phyloP scores from a whole-genome alignment of 2,888 invertebrate species.

The Leptopterna dolabrata region DNA sequence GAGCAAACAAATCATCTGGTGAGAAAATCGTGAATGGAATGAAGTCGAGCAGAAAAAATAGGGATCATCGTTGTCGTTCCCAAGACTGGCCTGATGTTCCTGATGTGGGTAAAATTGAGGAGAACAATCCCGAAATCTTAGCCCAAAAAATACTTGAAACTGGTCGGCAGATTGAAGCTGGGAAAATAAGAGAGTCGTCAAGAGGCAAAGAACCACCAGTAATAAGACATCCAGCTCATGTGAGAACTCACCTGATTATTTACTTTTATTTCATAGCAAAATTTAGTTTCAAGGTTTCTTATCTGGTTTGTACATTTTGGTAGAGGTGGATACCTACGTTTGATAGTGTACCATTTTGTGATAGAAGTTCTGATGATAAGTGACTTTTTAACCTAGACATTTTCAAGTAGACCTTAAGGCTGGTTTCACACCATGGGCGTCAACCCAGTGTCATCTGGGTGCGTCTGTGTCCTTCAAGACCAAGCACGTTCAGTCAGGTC shows the following conservation, averaged over 20 bases:
- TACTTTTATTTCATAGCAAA: background rate
- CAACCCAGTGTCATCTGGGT: too few species aligned
- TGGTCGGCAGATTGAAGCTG: constrained; percentile 89
- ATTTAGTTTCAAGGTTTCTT: background rate
- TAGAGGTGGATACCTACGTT: too few species aligned
- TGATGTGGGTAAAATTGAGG: constrained; percentile 89
- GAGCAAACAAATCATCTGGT: constrained; percentile 4
- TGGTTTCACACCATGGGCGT: too few species aligned
- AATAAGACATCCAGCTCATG: constrained; percentile 38
- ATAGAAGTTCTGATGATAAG: too few species aligned
- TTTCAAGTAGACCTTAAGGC: too few species aligned
- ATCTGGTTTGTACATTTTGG: too few species aligned
- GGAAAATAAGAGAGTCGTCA: constrained; percentile 70
- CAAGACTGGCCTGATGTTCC: constrained; percentile 94
- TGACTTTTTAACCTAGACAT: too few species aligned
- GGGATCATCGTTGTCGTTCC: constrained; percentile 70
- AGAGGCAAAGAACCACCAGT: constrained; percentile 55
- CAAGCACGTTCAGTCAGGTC: too few species aligned
- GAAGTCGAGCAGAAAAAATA: constrained; percentile 60
- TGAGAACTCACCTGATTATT: background rate
- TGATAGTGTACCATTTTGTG: too few species aligned
- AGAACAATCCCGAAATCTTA: constrained; percentile 89
- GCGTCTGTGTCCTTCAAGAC: too few species aligned
- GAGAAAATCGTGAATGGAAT: constrained; percentile 55
- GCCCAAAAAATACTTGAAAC: constrained; percentile 92